These are phyloP conservation scores for Ammospiza nelsoni DNA, from an alignment of 2,113 vertebrate genomes.

Conservation along the genomic window DNA sequence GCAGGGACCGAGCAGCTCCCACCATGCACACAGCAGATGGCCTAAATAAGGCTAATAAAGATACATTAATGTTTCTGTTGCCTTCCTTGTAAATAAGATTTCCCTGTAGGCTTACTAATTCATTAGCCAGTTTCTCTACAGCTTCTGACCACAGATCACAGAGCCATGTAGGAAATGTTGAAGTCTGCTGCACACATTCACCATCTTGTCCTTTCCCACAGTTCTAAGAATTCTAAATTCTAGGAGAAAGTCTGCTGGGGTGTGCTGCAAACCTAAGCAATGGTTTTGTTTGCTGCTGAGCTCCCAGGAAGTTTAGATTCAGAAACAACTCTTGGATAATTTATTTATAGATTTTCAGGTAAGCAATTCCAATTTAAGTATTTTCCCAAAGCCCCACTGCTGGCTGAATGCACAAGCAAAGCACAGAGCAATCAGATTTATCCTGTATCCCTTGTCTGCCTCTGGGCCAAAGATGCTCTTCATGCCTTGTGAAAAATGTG, in stretches of 20 bases:
- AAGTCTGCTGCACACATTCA: neutral
- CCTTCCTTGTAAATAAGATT: slow-evolving; percentile 59
- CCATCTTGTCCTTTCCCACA: neutral
- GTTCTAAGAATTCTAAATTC: neutral
- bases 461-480: neutral
- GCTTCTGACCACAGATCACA: neutral
- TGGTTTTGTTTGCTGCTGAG: neutral
- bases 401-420: neutral
- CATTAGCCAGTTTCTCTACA: neutral
- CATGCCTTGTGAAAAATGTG: no score
- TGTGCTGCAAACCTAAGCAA: neutral
- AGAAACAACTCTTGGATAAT: neutral
- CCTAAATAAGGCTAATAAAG: slow-evolving; percentile 27
- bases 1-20: neutral
- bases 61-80: slow-evolving; percentile 26
- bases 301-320: neutral
- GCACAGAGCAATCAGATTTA: neutral
- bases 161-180: neutral
- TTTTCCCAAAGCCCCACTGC: neutral
- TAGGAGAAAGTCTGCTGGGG: neutral
- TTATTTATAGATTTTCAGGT: neutral
- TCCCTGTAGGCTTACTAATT: slow-evolving; percentile 25
- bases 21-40: neutral
- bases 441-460: neutral
- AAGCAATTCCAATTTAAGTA: accelerated